These are phyloP conservation scores for Lagocephalus sceleratus DNA, from an alignment of 2,797 vertebrate genomes.

Conservation along the genomic window DNA sequence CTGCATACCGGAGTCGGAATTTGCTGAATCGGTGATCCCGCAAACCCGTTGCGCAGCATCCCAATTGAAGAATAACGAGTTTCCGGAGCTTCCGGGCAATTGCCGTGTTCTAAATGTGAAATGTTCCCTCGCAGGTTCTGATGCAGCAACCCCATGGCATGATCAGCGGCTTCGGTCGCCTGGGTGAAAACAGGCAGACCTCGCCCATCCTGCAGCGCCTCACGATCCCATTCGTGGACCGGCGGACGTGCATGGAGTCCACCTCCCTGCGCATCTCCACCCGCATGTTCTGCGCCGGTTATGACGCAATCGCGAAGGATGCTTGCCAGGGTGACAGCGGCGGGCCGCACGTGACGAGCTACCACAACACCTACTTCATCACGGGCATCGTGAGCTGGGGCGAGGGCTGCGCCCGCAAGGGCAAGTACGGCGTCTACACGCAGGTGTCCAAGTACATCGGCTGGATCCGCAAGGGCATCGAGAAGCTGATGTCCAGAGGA, in stretches of 20 bases:
- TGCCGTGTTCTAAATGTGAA: no score
- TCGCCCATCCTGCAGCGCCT: slow-evolving; percentile 81
- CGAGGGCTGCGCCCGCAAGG: slow-evolving; percentile 87
- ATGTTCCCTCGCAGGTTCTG: slow-evolving; percentile 64
- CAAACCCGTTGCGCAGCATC: background rate
- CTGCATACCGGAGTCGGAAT: slow-evolving; percentile 82
- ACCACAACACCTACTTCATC: slow-evolving; percentile 80
- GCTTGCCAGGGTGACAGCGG: slow-evolving; percentile 95
- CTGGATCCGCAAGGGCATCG: slow-evolving; percentile 78
- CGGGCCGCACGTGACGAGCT: slow-evolving; percentile 89
- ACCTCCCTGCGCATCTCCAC: slow-evolving; percentile 75
- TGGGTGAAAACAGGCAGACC: slow-evolving; percentile 71
- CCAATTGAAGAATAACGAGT: background rate
- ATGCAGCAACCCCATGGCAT: slow-evolving; percentile 76
- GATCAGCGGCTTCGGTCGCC: slow-evolving; percentile 90
- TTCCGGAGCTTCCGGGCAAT: background rate
- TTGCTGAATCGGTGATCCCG: slow-evolving; percentile 79
- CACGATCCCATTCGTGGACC: slow-evolving; percentile 82
- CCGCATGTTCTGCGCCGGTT: slow-evolving; percentile 95
- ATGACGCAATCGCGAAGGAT: slow-evolving; percentile 75
- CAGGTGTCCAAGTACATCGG: slow-evolving; percentile 83
- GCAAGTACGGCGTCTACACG: slow-evolving; percentile 92
- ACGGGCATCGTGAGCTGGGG: slow-evolving; percentile 96
- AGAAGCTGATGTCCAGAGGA: slow-evolving; percentile 9
- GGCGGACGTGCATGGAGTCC: slow-evolving; percentile 82